phyloP scores from a whole-genome alignment of 1,140 invertebrate species.

The Panagrolaimus sp. region DNA sequence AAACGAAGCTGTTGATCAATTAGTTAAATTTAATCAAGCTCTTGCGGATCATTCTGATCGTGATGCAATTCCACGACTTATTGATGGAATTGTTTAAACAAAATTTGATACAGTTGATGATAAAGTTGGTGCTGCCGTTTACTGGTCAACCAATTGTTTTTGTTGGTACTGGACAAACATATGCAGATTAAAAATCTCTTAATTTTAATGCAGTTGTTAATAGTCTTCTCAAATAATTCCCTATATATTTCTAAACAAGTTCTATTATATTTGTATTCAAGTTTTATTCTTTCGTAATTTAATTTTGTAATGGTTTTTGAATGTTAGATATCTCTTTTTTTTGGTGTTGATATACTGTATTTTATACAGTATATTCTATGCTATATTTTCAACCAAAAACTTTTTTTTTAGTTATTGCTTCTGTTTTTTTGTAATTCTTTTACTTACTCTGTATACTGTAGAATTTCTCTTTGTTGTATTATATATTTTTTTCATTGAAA shows the following conservation, averaged over 20 bases:
- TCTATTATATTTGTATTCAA: neutral
- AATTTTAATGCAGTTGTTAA: slow-evolving; percentile 94
- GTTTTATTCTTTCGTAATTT: neutral
- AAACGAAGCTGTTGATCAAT: slow-evolving; percentile 98
- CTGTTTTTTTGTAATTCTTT: no score
- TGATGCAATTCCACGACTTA: slow-evolving; percentile 73
- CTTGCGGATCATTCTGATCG: slow-evolving; percentile 64
- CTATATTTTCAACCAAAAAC: no score
- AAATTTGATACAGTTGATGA: slow-evolving; percentile 99
- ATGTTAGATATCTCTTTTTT: no score
- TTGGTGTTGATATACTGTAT: no score
- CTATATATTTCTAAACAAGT: neutral
- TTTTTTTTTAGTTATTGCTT: no score
- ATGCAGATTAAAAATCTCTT: slow-evolving; percentile 89
- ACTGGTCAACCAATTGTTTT: slow-evolving; percentile 99
- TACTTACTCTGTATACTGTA: no score
- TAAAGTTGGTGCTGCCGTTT: slow-evolving; percentile 93
- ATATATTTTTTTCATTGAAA: no score
- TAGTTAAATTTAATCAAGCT: slow-evolving; percentile 94
- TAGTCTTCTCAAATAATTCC: slow-evolving; percentile 80
- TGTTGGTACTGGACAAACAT: slow-evolving; percentile 98
- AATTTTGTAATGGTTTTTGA: no score
- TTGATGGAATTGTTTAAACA: slow-evolving; percentile 93
- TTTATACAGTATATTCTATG: no score
- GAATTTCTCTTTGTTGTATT: no score